Conservation (phyloP, 2,888 invertebrate genomes). For the Ennomos fuscantarius region DNA sequence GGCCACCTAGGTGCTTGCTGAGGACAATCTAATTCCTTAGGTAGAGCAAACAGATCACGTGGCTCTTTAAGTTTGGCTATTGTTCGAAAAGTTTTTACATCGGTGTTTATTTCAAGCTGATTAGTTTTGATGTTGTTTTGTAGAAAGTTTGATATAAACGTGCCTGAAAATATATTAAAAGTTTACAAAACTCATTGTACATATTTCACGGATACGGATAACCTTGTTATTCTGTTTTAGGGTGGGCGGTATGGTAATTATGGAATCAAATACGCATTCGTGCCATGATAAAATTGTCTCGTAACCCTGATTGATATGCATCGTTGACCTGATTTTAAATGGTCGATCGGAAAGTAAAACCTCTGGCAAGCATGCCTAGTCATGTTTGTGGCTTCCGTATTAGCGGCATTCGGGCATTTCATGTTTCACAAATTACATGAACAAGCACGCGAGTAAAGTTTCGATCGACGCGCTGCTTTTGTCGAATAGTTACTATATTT, state of each 20-base stretch:
- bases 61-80: conserved; percentile 88
- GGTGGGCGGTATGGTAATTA: conserved; percentile 4
- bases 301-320: conserved; percentile 37
- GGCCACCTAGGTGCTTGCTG: conserved; percentile 95
- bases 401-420: conserved; percentile 36
- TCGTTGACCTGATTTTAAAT: conserved; percentile 47
- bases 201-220: conserved; percentile 9
- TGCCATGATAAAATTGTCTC: conserved; percentile 18
- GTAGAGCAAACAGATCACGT: conserved; percentile 89
- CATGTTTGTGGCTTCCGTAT: conserved; percentile 39
- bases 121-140: conserved; percentile 88
- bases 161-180: conserved; percentile 66
- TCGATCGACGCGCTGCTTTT: conserved; percentile 21
- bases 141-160: conserved; percentile 87
- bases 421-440: conserved; percentile 47
- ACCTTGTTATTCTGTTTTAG: conserved; percentile 19
- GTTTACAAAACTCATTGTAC: conserved; percentile 11
- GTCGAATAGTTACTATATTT: conserved; percentile 20
- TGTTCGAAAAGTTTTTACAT: conserved; percentile 86
- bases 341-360: conserved; percentile 34
- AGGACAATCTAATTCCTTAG: conserved; percentile 88
- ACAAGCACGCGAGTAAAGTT: conserved; percentile 47
- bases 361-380: conserved; percentile 28
- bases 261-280: conserved; percentile 25
- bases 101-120: conserved; percentile 88